A percentile compares a stretch with the other conserved stretches of the same genome.
These are phyloP conservation scores for Pseudorhiza aurosa DNA, from an alignment of 30 jellyfish, hydroid and myxozoan genomes.

Conservation along the genomic window DNA sequence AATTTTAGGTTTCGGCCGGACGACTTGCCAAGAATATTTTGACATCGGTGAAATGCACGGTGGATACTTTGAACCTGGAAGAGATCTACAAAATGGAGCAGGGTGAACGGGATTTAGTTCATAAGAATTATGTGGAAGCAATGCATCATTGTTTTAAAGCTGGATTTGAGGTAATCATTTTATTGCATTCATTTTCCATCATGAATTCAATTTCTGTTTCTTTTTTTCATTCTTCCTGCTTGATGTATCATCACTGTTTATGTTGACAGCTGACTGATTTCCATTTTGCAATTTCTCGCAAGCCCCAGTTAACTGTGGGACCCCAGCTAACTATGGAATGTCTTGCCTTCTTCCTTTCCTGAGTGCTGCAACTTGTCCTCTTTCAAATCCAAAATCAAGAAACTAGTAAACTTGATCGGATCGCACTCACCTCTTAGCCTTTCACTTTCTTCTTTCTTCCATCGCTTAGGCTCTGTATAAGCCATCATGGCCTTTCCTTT, in stretches of 20 bases:
- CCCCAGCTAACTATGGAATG: no score
- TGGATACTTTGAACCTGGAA: conserved; percentile 52
- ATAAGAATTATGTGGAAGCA: conserved; percentile 71
- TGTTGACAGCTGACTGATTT: no score
- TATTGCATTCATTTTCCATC: not conserved
- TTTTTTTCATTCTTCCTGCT: not conserved
- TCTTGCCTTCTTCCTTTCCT: no score
- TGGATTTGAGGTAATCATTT: conserved; percentile 99
- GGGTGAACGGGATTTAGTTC: conserved; percentile 57
- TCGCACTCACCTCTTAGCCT: no score
- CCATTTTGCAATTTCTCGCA: no score
- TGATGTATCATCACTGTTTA: not conserved
- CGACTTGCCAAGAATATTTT: conserved; percentile 80
- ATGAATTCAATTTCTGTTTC: not conserved
- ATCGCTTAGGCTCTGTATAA: no score
- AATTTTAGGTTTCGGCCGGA: conserved; percentile 80
- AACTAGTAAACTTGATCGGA: no score
- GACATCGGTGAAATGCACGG: conserved; percentile 62
- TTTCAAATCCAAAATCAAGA: no score
- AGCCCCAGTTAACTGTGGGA: no score
- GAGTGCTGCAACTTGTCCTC: no score
- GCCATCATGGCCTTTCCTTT: no score
- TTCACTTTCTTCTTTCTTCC: no score
- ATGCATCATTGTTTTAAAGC: conserved; percentile 83
- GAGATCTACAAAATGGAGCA: conserved; percentile 55